Percentiles rank a stretch among this genome's conserved stretches.
Evolutionary conservation across 2,113 vertebrate genomes (phyloP).

Genomic region (Corythaeola cristata): DNA sequence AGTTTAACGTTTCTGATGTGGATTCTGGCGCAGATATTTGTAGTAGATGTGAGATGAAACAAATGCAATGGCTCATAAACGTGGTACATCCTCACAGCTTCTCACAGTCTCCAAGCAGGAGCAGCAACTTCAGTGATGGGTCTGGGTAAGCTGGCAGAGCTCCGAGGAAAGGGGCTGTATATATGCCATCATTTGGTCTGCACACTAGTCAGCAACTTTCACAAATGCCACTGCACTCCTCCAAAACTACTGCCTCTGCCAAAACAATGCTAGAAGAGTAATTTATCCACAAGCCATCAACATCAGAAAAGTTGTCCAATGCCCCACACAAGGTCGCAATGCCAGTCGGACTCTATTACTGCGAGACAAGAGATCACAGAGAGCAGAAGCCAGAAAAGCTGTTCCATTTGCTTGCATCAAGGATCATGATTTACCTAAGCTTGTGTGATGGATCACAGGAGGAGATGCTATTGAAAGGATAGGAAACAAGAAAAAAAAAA

Average conservation of each 20-base stretch:
- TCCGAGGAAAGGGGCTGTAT: neutral
- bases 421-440: neutral
- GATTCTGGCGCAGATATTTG: neutral
- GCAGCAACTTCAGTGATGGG: neutral
- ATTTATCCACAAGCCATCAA: neutral
- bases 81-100: neutral
- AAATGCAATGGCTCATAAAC: neutral
- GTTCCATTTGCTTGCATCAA: neutral
- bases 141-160: neutral
- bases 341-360: neutral
- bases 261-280: neutral
- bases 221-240: neutral
- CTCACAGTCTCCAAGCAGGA: neutral
- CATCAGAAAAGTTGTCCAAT: neutral
- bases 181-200: rapidly evolving
- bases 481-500: neutral
- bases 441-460: neutral
- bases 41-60: neutral
- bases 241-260: neutral
- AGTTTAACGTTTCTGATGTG: neutral
- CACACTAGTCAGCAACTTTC: neutral
- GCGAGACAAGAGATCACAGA: neutral
- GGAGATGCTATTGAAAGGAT: neutral
- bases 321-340: neutral
- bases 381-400: neutral